These are phyloP conservation scores for Matsumurasca onukii DNA, from an alignment of 1,140 invertebrate species.

Conservation along the genomic window DNA sequence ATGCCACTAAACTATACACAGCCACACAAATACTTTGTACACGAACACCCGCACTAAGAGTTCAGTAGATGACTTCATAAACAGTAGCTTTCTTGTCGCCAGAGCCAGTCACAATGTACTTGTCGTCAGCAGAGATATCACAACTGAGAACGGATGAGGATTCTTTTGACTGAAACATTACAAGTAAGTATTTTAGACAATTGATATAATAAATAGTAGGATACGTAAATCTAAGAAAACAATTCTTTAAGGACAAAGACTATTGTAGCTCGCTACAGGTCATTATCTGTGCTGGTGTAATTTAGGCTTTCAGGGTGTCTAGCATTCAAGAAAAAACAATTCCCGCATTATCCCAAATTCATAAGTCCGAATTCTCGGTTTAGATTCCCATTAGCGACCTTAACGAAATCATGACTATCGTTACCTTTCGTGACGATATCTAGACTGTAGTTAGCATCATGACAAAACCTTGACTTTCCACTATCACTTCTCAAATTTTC, in stretches of 20 bases:
- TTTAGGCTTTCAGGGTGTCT: background rate
- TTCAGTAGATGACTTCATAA: conserved; percentile 94
- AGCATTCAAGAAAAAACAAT: background rate
- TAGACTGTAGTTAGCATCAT: no score
- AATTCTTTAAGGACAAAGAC: background rate
- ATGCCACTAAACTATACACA: conserved; percentile 23
- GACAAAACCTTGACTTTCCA: no score
- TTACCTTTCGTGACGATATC: no score
- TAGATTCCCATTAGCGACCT: no score
- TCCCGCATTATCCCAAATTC: no score
- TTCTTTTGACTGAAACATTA: conserved; percentile 88
- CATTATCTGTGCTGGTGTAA: background rate
- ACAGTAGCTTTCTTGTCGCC: conserved; percentile 98
- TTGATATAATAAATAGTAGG: background rate
- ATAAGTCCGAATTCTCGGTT: no score
- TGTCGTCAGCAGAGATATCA: conserved; percentile 98
- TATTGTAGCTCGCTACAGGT: background rate
- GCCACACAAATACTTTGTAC: conserved; percentile 31
- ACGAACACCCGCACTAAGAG: conserved; percentile 16
- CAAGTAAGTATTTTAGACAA: conserved; percentile 31
- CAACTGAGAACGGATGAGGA: conserved; percentile 97
- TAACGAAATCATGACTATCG: no score
- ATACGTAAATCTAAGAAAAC: background rate
- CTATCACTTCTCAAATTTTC: no score
- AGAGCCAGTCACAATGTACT: conserved; percentile 97